Percentiles rank a stretch among this genome's conserved stretches.
Evolutionary conservation across 2,797 vertebrate genomes (phyloP).

Genomic region (Chiroxiphia lanceolata): DNA sequence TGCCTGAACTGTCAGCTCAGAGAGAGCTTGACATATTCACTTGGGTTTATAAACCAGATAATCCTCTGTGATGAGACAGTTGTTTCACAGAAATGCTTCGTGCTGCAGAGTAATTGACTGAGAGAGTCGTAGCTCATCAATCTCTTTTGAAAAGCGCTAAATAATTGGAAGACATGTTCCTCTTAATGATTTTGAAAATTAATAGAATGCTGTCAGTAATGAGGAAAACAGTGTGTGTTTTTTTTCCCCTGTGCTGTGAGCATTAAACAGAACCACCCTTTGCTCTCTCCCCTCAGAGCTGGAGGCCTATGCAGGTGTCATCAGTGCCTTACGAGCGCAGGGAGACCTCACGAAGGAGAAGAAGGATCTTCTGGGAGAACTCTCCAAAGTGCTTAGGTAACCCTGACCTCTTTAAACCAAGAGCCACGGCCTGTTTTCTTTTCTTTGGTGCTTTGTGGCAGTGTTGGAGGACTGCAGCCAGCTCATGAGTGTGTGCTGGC

Average conservation of each 20-base stretch:
- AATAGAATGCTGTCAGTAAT: not conserved
- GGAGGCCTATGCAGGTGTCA: constrained; percentile 97
- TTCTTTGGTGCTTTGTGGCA: not conserved
- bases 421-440: not conserved
- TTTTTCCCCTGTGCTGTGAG: not conserved
- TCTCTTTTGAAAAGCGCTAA: not conserved
- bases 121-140: not conserved
- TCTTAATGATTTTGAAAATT: constrained; percentile 17
- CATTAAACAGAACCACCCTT: not conserved
- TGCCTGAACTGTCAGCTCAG: not conserved
- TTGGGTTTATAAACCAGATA: not conserved
- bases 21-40: not conserved
- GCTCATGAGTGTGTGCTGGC: not conserved
- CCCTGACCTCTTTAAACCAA: not conserved
- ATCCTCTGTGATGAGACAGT: not conserved
- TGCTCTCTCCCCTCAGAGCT: constrained; percentile 81
- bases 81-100: not conserved
- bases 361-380: constrained; percentile 95
- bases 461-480: not conserved
- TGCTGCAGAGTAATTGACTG: not conserved
- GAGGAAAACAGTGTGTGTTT: not conserved
- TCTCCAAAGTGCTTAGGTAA: constrained; percentile 97
- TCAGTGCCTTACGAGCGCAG: constrained; percentile 96
- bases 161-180: constrained; percentile 12
- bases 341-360: constrained; percentile 98